Evolutionary conservation across 2,113 vertebrate genomes (phyloP), one percentile per base, ranked within the genome.

Genomic region (Aldabrachelys gigantea): DNA sequence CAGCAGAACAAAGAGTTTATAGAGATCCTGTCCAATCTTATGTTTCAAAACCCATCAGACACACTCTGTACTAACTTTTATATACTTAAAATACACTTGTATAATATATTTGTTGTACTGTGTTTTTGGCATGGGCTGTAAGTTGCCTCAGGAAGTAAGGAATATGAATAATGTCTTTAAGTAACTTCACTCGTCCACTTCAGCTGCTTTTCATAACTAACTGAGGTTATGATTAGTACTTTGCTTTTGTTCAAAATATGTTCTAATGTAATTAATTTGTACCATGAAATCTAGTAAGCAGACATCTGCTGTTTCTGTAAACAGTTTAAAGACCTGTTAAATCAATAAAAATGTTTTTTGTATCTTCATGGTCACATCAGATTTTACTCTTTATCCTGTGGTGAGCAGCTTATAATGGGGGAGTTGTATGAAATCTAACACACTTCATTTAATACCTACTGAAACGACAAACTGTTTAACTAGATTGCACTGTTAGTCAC

Each of bases 361-460:
- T 83, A 79, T 5, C 81, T 93, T 17, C 14, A 49, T 41, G 76
- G 17, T 85, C 27, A 85, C 25, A 38, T 62, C 62, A 62, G 78
- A 85, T 92, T 89, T 79, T 93, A 65, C 6, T 29, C 59, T 84
- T 97, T 96, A 89, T 88, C 97, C 97, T 97, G 95, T 97, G 97
- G 91, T 96, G 95, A 96, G 90, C 0, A 49, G 75, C 72, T 85
- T 98, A 96, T 98, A 97, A 91, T 65, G 90, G 84, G 92, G 94
- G 92, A 97, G 93, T 89, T 94, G 53, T 89, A 79, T 91, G 96
- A 94, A 97, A 98, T 41, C 52, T 69, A 92, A 97, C 89, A 96
- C 84, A 93, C 76, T 97, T 96, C 92, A 96, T 95, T 93, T 88
- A 84, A 81, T 94, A 85, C 86, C 29, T 93, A 94, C 54, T 97